Evolutionary conservation across 2,113 vertebrate genomes (phyloP).

Genomic region (Edolisoma coerulescens): DNA sequence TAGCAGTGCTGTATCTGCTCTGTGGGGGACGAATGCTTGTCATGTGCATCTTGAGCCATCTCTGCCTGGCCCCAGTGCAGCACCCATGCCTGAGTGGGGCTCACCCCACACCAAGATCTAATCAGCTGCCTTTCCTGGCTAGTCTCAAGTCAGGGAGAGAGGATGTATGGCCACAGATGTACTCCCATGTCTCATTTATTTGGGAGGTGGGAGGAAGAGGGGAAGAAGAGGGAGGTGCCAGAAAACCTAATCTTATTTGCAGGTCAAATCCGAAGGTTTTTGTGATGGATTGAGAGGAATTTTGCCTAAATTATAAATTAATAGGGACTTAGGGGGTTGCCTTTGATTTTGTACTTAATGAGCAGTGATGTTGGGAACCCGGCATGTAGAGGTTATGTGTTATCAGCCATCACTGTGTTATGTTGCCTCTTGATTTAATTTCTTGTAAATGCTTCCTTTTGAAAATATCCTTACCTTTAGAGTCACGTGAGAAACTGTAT

Average conservation of each 20-base stretch:
- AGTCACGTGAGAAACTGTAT: not conserved
- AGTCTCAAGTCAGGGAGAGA: not conserved
- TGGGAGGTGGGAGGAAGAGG: not conserved
- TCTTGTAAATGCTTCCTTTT: not conserved
- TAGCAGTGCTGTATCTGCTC: not conserved
- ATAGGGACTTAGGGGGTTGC: not conserved
- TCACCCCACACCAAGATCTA: rapidly evolving
- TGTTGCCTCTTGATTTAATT: not conserved
- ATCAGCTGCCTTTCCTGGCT: not conserved
- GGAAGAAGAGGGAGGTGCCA: not conserved
- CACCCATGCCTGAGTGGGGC: not conserved
- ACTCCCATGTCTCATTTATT: not conserved
- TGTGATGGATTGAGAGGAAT: not conserved
- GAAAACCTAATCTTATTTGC: not conserved
- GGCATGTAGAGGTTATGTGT: not conserved
- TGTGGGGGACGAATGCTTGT: not conserved
- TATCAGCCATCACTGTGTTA: not conserved
- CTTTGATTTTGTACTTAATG: not conserved
- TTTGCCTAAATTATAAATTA: not conserved
- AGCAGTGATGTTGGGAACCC: not conserved
- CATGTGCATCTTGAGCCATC: not conserved
- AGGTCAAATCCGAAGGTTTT: not conserved
- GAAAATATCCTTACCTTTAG: not conserved
- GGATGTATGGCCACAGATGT: not conserved
- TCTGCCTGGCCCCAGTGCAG: not conserved